Evolutionary conservation across 2,113 vertebrate genomes (phyloP), one percentile per base, ranked within the genome.

Genomic region (Acanthisitta chloris): DNA sequence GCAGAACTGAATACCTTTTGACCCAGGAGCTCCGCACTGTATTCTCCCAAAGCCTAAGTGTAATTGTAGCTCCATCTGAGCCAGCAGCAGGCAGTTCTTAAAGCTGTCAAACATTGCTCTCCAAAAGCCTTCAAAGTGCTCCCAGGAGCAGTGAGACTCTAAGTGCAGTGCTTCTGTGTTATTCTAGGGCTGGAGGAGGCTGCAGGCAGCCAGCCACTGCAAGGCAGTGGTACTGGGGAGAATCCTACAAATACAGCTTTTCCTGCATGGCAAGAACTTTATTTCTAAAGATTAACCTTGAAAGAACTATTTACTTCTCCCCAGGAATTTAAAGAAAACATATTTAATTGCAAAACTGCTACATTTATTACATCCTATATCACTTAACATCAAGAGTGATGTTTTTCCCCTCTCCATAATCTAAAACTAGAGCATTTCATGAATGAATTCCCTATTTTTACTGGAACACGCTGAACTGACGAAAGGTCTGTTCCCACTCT

Each of bases 181-280:
- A 36, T 43, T 36, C 49, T 45, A 66, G 38, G 36, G 28, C 43
- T 61, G 45, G 58, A 86, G 49, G 34, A 84, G 34, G 72, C 64
- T 73, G 46, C 73, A 43, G 0, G 0, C 33, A 71, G 49, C 9
- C 34, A 62, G 72, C 2, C 26, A 54, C 25, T 6, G 16, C 17
- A 62, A 62, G 43, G 36, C 18, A 81, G 46, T 1, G 12, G 29
- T 16, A 67, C 34, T 4, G 34, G 67, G 55, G 10, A 84, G 33
- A 78, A 78, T 26, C 67, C 29, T 77, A n/a, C 54, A 62, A 83
- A 70, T 7, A 48, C 45, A 62, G 55, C 36, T 88, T 88, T 64
- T 49, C 31, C 83, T 62, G 17, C 46, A 54, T 2, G 5, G 55
- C 58, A 86, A 72, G 36, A 38, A 57, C 25, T 71, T 66, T 10